phyloP scores from a whole-genome alignment of 35 echinoderm and acorn worm genomes.

The Apostichopus californicus region DNA sequence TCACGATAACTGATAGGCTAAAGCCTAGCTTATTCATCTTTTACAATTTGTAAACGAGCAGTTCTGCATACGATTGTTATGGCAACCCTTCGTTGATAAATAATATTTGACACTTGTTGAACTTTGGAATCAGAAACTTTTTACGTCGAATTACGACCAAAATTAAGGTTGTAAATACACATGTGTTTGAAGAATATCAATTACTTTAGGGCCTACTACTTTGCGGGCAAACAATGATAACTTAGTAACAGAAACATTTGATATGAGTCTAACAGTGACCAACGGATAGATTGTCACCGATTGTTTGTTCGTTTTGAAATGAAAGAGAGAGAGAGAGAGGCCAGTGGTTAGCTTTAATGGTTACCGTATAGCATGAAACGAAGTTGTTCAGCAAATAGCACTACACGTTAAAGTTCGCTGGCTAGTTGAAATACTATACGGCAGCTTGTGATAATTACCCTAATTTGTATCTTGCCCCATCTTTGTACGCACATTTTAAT shows the following conservation, averaged over 20 bases:
- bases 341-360: too few relatives aligned
- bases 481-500: too few relatives aligned
- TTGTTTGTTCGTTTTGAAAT: too few relatives aligned
- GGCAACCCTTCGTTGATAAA: neutral
- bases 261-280: neutral
- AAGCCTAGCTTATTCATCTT: too few relatives aligned
- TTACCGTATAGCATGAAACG: too few relatives aligned
- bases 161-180: neutral
- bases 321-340: too few relatives aligned
- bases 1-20: too few relatives aligned
- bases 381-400: too few relatives aligned
- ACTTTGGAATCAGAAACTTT: neutral
- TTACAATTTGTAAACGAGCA: neutral
- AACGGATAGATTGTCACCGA: neutral
- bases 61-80: neutral
- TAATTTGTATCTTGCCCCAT: too few relatives aligned
- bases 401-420: too few relatives aligned
- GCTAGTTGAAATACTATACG: too few relatives aligned
- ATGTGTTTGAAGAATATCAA: neutral
- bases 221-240: neutral
- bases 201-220: neutral
- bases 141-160: neutral
- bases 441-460: too few relatives aligned
- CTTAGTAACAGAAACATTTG: neutral
- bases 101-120: constrained; percentile 1